phyloP scores from a whole-genome alignment of 2,888 invertebrate genomes.

The Cetonia aurata region DNA sequence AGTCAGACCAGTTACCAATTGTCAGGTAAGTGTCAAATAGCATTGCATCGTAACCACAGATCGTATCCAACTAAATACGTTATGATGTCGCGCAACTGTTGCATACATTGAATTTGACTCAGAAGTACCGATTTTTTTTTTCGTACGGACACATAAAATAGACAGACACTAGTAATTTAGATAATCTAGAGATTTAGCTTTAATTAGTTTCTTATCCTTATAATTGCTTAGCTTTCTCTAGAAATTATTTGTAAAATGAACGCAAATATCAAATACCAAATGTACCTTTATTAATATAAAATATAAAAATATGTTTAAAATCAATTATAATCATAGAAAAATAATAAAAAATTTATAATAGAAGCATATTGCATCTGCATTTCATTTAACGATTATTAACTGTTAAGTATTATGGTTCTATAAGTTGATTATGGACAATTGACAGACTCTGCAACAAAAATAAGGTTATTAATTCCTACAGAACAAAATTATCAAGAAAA shows the following conservation, averaged over 20 bases:
- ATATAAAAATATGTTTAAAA: slow-evolving; percentile 27
- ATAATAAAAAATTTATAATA: neutral
- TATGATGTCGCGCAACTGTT: no score
- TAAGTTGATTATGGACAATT: slow-evolving; percentile 67
- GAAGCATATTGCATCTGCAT: neutral
- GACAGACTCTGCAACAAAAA: slow-evolving; percentile 68
- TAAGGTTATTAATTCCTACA: slow-evolving; percentile 2
- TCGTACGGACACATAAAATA: no score
- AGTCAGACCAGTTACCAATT: no score
- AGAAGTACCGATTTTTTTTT: no score
- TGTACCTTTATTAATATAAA: slow-evolving; percentile 13
- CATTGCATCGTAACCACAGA: no score
- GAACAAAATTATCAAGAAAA: neutral
- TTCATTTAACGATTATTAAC: neutral
- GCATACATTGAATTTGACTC: no score
- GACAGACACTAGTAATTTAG: no score
- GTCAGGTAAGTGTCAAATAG: no score
- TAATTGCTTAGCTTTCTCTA: no score
- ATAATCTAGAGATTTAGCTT: no score
- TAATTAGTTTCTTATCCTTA: no score
- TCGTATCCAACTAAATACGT: no score
- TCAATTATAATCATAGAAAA: slow-evolving; percentile 3
- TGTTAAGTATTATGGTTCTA: slow-evolving; percentile 56
- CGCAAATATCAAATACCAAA: neutral
- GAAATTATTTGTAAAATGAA: neutral